Evolutionary conservation across 2,113 vertebrate species (phyloP).

Genomic region (Nycticorax nycticorax): DNA sequence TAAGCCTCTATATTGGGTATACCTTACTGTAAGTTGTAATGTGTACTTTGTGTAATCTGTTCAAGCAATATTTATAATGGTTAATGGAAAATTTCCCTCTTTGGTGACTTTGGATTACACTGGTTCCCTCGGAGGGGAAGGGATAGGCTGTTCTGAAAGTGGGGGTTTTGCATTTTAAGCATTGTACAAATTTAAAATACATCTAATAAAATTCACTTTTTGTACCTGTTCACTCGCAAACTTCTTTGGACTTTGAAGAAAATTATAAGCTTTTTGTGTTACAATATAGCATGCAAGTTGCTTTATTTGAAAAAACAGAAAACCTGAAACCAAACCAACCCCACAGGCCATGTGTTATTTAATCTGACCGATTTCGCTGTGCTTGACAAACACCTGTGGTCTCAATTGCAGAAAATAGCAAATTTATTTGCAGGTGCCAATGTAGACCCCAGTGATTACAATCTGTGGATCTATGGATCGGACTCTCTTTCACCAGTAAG

Average conservation of each 20-base stretch:
- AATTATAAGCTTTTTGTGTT: not conserved
- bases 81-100: not conserved
- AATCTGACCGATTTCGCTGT: not conserved
- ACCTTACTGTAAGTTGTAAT: not conserved
- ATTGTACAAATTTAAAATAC: not conserved
- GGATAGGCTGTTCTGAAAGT: not conserved
- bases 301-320: not conserved
- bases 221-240: not conserved
- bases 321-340: not conserved
- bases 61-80: not conserved
- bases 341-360: not conserved
- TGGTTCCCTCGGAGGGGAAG: not conserved
- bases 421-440: not conserved
- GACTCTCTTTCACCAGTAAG: not conserved
- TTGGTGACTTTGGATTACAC: not conserved
- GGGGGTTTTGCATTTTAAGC: not conserved
- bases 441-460: not conserved
- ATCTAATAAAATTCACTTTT: slow-evolving; percentile 46
- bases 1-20: not conserved
- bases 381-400: not conserved
- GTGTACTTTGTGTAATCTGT: slow-evolving; percentile 2
- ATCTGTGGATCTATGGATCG: fast-evolving
- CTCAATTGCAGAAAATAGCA: not conserved
- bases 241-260: not conserved
- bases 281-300: not conserved